A percentile compares a stretch with the other conserved stretches of the same genome.
Evolutionary conservation across 2,888 invertebrate species (phyloP).

Genomic region (Autographa pulchrina): DNA sequence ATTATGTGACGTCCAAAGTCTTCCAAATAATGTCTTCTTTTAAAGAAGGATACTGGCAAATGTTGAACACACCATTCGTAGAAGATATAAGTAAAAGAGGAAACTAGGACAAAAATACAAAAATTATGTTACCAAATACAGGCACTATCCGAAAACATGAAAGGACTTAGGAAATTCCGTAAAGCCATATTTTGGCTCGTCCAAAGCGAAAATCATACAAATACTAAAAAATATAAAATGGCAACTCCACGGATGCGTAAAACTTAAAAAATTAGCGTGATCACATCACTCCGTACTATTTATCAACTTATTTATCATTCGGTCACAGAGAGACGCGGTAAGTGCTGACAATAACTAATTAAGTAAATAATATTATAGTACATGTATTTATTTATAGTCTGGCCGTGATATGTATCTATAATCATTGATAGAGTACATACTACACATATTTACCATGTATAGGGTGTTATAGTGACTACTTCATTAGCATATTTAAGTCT

Average conservation of each 20-base stretch:
- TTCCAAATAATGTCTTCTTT: no score
- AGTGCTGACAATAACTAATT: constrained; percentile 48
- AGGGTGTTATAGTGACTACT: not conserved
- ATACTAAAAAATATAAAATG: no score
- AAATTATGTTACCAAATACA: no score
- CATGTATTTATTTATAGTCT: constrained; percentile 11
- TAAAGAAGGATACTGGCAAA: no score
- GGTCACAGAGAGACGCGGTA: constrained; percentile 49
- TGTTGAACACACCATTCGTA: no score
- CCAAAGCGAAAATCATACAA: no score
- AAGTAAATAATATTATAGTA: constrained; percentile 46
- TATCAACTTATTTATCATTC: constrained; percentile 59
- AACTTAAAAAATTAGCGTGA: constrained; percentile 37
- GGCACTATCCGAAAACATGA: no score
- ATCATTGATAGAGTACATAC: constrained; percentile 13
- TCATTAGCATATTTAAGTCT: not conserved
- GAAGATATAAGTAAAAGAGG: no score
- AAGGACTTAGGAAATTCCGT: no score
- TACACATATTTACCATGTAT: not conserved
- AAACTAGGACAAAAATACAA: no score
- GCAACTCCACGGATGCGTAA: constrained; percentile 45
- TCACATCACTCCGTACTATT: constrained; percentile 37
- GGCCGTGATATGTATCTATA: constrained; percentile 21
- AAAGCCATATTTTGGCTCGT: no score
- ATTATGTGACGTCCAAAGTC: no score